Percentiles rank a stretch among this genome's conserved stretches.
Evolutionary conservation across 2,113 vertebrate species (phyloP).

Genomic region (Siniperca chuatsi): DNA sequence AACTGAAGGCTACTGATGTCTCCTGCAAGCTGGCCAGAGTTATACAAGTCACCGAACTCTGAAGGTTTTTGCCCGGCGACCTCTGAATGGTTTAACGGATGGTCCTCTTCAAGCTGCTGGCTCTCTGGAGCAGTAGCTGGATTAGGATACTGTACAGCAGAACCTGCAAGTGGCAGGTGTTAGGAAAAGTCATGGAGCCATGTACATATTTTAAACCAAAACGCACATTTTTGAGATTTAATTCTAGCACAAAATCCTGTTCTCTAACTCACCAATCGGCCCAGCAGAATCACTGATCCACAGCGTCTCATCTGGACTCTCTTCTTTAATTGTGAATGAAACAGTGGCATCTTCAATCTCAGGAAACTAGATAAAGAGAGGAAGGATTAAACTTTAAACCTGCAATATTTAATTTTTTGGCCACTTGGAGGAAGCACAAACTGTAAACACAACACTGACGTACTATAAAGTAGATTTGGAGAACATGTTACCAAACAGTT

Average conservation of each 20-base stretch:
- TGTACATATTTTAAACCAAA: neutral
- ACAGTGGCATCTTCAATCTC: constrained; percentile 60
- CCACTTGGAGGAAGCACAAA: neutral
- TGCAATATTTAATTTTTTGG: neutral
- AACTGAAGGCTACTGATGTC: constrained; percentile 61
- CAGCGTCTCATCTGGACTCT: constrained; percentile 77
- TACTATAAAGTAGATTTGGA: neutral
- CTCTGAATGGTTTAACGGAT: constrained; percentile 45
- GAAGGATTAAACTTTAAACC: neutral
- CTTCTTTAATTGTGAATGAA: constrained; percentile 79
- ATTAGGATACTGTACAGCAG: constrained; percentile 46
- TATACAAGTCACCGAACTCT: constrained; percentile 49
- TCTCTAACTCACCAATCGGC: constrained; percentile 37
- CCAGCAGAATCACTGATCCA: constrained; percentile 70
- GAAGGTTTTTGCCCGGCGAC: constrained; percentile 40
- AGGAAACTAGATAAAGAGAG: constrained; percentile 53
- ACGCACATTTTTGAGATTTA: neutral
- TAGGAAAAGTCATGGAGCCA: neutral
- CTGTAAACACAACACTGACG: neutral
- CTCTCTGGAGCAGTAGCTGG: constrained; percentile 12
- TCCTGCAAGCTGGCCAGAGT: constrained; percentile 36
- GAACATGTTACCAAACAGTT: neutral
- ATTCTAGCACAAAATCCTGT: neutral
- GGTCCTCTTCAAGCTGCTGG: constrained; percentile 44
- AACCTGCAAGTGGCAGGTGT: constrained; percentile 32